Percentiles rank a stretch among this genome's conserved stretches.
Conservation (phyloP, 92 coral and sea anemone genomes). For the Bergia sp. region DNA sequence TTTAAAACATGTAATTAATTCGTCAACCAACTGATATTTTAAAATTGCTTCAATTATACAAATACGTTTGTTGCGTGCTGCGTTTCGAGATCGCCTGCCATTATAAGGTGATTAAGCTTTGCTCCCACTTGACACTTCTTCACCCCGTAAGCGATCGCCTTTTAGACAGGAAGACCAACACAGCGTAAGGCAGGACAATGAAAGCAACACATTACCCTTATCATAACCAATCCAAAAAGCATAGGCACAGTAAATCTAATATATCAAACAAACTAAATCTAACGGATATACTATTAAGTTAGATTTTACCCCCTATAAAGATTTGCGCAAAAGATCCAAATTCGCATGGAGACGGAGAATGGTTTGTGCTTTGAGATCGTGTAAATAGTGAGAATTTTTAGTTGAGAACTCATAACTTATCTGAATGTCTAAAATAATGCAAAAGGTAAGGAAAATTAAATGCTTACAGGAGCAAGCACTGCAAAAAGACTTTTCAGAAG, state of each 20-base stretch:
- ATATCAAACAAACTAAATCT: constrained; percentile 20
- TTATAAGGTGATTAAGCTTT: constrained; percentile 7
- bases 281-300: not conserved
- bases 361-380: no score
- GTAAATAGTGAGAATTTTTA: not conserved
- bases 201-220: constrained; percentile 30
- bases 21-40: constrained; percentile 24
- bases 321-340: not conserved
- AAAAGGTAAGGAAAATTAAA: not conserved
- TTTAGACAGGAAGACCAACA: constrained; percentile 29
- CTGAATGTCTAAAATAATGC: not conserved
- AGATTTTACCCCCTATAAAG: constrained; percentile 6
- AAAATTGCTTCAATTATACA: constrained; percentile 20
- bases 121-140: not conserved
- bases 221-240: not conserved
- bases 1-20: constrained; percentile 21
- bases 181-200: constrained; percentile 2
- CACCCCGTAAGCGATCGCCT: constrained; percentile 30
- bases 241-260: not conserved
- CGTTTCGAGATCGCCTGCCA: constrained; percentile 22
- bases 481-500: not conserved
- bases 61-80: constrained; percentile 32
- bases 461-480: not conserved
- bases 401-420: not conserved
- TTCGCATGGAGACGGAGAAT: not conserved